Conservation (phyloP, 1,140 invertebrate species). For the Samia ricini region DNA sequence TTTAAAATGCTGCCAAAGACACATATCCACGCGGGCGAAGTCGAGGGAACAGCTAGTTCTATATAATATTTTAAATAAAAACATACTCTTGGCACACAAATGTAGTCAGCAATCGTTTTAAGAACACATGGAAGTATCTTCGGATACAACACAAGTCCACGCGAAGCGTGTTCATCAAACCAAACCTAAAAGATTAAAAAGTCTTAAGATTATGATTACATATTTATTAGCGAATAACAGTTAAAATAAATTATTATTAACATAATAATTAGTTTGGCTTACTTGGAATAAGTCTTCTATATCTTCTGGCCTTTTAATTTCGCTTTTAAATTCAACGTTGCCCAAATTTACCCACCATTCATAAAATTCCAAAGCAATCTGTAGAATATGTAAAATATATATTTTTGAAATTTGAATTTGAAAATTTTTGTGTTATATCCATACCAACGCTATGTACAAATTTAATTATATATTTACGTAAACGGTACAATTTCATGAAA, state of each 20-base stretch:
- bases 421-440: no score
- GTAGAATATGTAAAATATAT: conserved; percentile 24
- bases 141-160: conserved; percentile 63
- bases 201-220: background rate
- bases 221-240: background rate
- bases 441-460: no score
- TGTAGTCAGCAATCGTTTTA: conserved; percentile 59
- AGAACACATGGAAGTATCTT: conserved; percentile 73
- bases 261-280: conserved; percentile 5
- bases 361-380: conserved; percentile 79
- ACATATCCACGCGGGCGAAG: no score
- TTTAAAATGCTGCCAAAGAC: no score
- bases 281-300: conserved; percentile 72
- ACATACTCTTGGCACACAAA: conserved; percentile 57
- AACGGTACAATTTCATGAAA: no score
- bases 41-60: no score
- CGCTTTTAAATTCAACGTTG: conserved; percentile 69
- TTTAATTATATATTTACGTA: no score
- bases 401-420: no score
- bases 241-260: no score
- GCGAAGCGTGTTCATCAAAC: conserved; percentile 77
- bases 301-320: conserved; percentile 65
- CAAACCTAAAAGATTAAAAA: conserved; percentile 73
- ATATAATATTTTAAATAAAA: no score
- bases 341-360: conserved; percentile 78